Evolutionary conservation across 1,140 invertebrate species (phyloP), one percentile per base, ranked within the genome.

Genomic region (Pantala flavescens): DNA sequence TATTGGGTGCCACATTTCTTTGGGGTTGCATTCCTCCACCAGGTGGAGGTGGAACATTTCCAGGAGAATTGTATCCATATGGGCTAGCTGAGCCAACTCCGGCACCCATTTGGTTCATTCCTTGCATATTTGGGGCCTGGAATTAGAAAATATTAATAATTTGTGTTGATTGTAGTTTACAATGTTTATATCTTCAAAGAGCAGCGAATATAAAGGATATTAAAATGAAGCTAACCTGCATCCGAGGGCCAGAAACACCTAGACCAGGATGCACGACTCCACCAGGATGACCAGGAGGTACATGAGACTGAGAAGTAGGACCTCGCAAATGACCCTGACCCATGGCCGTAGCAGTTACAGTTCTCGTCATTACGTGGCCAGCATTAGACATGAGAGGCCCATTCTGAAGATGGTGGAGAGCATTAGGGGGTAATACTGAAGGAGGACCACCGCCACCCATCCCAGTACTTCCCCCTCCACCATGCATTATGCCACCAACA

Each of bases 401-500:
- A 79, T 92, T 93, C 81, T 90, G 90, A 70, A 79, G 73, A 75
- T 77, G 75, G 24, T 75, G 75, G n/a, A 74, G 23, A n/a, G 76
- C 63, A 42, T 84, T 90, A 72, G 77, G 83, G 36, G 78, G 79
- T 7, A 84, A 81, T 11, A 79, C 81, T 91, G 76, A 85, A 82
- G 42, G 84, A 83, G 74, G 23, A 88, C 87, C 42, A 91, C 86
- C 73, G 88, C 81, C 76, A 85, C 85, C 49, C 87, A 87, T 24
- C 87, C 87, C 43, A 85, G 86, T 86, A 88, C 88, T 43, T 85
- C 86, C n/a, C 84, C 81, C 82, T 84, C 83, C 42, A 83, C 84
- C 83, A 87, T 86, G 43, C 85, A 90, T 88, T 88, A 91, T 89
- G 78, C 86, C 88, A 71, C 88, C 84, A 43, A 83, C 83, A n/a